Evolutionary conservation across 2,888 invertebrate species (phyloP).

Genomic region (Linnaemya tessellans): DNA sequence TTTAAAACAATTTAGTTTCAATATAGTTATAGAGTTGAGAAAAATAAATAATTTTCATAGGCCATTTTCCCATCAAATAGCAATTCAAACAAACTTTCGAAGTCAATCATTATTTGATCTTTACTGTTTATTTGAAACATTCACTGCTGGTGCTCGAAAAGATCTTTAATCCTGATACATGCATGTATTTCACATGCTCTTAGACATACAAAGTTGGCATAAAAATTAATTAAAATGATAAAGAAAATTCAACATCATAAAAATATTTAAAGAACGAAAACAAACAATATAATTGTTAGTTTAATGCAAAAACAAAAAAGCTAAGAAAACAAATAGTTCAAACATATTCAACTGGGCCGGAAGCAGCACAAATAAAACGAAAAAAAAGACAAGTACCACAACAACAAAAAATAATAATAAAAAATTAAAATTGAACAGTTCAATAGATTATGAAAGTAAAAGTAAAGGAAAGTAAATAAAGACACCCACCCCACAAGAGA

Average conservation of each 20-base stretch:
- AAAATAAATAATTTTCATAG: too few relatives aligned
- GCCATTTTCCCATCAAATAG: neutral
- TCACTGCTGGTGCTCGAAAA: conserved; percentile 1
- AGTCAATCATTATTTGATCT: neutral
- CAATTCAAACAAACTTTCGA: neutral
- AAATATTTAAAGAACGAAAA: conserved; percentile 13
- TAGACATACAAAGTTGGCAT: conserved; percentile 1
- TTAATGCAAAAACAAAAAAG: conserved; percentile 46
- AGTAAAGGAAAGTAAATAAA: conserved; percentile 45
- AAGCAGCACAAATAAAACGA: conserved; percentile 33
- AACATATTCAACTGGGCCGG: conserved; percentile 47
- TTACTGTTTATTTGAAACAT: neutral
- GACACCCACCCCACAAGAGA: conserved; percentile 81
- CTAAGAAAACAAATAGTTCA: neutral
- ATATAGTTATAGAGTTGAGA: too few relatives aligned
- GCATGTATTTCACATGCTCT: conserved; percentile 33
- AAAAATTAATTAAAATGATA: conserved; percentile 63
- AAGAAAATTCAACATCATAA: conserved; percentile 27
- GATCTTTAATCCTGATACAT: conserved; percentile 31
- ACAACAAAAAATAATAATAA: conserved; percentile 47
- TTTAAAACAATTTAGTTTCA: too few relatives aligned
- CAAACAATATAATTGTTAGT: conserved; percentile 51
- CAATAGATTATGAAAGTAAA: conserved; percentile 48
- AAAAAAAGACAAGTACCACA: neutral
- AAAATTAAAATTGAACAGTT: conserved; percentile 11